Evolutionary conservation across 2,113 vertebrate species (phyloP).

Genomic region (Rhadina sibilatrix): DNA sequence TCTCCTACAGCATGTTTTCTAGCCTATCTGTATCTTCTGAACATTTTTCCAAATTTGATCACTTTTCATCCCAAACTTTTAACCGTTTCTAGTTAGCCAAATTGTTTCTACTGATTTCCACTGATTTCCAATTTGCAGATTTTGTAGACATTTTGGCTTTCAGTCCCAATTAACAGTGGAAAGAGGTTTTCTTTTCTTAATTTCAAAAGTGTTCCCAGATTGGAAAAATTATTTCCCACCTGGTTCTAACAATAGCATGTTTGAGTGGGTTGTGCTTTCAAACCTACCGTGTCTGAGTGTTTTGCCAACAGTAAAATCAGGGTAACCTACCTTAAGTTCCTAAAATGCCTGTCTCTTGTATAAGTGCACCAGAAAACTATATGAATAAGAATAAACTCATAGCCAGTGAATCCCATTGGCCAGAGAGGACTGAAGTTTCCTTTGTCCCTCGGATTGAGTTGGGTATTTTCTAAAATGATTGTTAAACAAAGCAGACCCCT

Average conservation of each 20-base stretch:
- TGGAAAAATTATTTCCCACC: constrained; percentile 32
- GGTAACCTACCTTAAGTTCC: constrained; percentile 33
- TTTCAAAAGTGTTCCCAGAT: background rate
- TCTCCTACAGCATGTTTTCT: background rate
- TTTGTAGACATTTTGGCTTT: background rate
- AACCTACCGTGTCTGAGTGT: background rate
- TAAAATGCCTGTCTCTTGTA: constrained; percentile 8
- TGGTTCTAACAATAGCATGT: constrained; percentile 43
- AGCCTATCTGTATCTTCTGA: background rate
- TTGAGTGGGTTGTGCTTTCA: constrained; percentile 40
- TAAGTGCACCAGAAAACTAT: constrained; percentile 1
- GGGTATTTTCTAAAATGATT: background rate
- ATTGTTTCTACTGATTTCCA: background rate
- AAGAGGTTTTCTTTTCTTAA: background rate
- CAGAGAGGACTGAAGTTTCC: background rate
- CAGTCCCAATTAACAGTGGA: background rate
- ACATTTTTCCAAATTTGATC: background rate
- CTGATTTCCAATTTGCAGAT: background rate
- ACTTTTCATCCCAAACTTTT: background rate
- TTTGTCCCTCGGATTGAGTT: background rate
- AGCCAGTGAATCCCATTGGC: background rate
- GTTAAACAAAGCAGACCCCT: background rate
- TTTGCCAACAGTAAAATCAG: constrained; percentile 43
- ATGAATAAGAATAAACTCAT: background rate
- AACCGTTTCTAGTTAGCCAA: background rate